Evolutionary conservation across 1,140 invertebrate species (phyloP).

Genomic region (Aphelinus atriplicis): DNA sequence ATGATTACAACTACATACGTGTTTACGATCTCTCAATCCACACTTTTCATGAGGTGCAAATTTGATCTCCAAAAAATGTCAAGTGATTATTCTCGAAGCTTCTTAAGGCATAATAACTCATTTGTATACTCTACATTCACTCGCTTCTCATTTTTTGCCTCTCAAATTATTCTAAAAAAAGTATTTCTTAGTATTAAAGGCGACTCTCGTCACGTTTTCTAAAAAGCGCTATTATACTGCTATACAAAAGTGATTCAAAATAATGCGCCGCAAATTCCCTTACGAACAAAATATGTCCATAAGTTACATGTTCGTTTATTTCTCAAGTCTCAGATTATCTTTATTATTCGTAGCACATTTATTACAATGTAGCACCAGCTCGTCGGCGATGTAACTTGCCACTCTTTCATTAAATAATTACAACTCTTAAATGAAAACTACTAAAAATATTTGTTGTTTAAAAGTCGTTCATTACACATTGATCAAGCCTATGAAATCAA

Average conservation of each 20-base stretch:
- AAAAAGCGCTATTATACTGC: conserved; percentile 22
- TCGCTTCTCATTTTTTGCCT: not conserved
- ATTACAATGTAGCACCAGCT: conserved; percentile 22
- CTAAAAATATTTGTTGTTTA: no score
- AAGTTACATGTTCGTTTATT: conserved; percentile 7
- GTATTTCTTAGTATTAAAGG: conserved; percentile 5
- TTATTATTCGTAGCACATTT: not conserved
- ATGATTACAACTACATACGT: conserved; percentile 12
- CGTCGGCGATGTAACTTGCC: conserved; percentile 3
- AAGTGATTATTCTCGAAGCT: conserved; percentile 27
- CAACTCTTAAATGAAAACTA: not conserved
- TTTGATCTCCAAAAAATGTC: conserved; percentile 24
- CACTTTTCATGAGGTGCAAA: conserved; percentile 17
- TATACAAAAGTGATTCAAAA: conserved; percentile 32
- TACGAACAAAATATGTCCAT: not conserved
- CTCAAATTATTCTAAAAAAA: conserved; percentile 6
- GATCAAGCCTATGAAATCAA: no score
- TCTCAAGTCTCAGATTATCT: not conserved
- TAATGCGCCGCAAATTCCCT: conserved; percentile 27
- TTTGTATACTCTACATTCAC: not conserved
- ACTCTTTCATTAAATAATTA: conserved; percentile 4
- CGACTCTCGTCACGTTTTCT: conserved; percentile 6
- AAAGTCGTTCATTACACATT: no score
- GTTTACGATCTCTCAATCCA: conserved; percentile 30
- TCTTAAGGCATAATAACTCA: conserved; percentile 20